Conservation (phyloP, 2,888 invertebrate genomes). For the Abscondita cerata region DNA sequence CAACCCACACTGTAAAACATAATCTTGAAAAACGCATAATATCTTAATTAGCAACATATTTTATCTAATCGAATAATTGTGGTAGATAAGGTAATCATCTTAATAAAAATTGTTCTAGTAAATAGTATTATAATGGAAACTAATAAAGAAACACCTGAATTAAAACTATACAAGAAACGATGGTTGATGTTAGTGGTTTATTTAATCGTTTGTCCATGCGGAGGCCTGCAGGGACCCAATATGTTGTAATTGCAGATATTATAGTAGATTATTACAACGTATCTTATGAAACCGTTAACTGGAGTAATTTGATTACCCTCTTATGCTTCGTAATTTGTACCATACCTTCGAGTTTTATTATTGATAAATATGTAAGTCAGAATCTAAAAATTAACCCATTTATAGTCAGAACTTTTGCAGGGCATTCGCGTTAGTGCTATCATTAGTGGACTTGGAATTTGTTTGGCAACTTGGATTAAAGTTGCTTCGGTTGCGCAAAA, state of each 20-base stretch:
- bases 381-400: background rate
- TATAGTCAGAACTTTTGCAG: conserved; percentile 58
- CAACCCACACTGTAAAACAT: too few relatives aligned
- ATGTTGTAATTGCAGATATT: background rate
- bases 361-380: background rate
- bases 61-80: too few relatives aligned
- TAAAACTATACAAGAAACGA: conserved; percentile 73
- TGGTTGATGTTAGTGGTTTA: conserved; percentile 74
- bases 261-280: background rate
- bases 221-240: background rate
- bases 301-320: background rate
- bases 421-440: conserved; percentile 84
- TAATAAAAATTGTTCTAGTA: too few relatives aligned
- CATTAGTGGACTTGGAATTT: conserved; percentile 83
- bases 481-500: conserved; percentile 83
- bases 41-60: too few relatives aligned
- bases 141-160: too few relatives aligned
- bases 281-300: background rate
- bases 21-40: too few relatives aligned
- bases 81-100: too few relatives aligned
- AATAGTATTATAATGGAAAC: too few relatives aligned
- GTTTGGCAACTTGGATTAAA: conserved; percentile 87
- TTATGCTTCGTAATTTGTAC: background rate
- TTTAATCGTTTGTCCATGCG: background rate
- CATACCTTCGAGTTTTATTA: background rate